Percentiles rank a stretch among this genome's conserved stretches.
phyloP scores from a whole-genome alignment of 2,797 vertebrate genomes.

The Cyprinodon diabolis region DNA sequence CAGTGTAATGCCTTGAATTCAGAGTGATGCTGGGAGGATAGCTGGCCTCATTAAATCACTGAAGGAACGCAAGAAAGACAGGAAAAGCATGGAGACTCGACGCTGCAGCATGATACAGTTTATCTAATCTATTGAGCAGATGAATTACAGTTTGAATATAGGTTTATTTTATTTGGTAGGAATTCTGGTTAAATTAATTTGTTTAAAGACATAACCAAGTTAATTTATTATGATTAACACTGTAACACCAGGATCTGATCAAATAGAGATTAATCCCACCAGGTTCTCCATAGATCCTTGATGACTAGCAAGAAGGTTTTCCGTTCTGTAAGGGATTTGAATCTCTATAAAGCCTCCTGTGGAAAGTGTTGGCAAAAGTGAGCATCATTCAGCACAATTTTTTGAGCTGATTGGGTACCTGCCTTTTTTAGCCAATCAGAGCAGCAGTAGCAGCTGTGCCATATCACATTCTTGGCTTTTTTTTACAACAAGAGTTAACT shows the following conservation, averaged over 20 bases:
- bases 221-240: not conserved
- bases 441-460: too few relatives aligned
- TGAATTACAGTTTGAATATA: not conserved
- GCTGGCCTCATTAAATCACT: conserved; percentile 8
- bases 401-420: too few relatives aligned
- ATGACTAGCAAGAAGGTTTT: not conserved
- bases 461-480: too few relatives aligned
- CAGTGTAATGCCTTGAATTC: not conserved
- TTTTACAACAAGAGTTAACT: too few relatives aligned
- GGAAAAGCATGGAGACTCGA: not conserved
- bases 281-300: not conserved
- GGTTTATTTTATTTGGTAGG: not conserved
- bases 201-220: not conserved
- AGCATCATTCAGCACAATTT: too few relatives aligned
- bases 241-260: too few relatives aligned
- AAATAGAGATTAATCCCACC: not conserved
- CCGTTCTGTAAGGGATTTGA: not conserved
- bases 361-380: too few relatives aligned
- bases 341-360: not conserved
- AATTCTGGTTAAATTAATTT: not conserved
- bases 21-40: conserved; percentile 13
- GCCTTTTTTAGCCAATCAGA: too few relatives aligned
- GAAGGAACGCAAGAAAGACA: not conserved
- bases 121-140: not conserved
- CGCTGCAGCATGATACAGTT: not conserved